These are phyloP conservation scores for Origma solitaria DNA, from an alignment of 2,113 vertebrate species.

Conservation along the genomic window DNA sequence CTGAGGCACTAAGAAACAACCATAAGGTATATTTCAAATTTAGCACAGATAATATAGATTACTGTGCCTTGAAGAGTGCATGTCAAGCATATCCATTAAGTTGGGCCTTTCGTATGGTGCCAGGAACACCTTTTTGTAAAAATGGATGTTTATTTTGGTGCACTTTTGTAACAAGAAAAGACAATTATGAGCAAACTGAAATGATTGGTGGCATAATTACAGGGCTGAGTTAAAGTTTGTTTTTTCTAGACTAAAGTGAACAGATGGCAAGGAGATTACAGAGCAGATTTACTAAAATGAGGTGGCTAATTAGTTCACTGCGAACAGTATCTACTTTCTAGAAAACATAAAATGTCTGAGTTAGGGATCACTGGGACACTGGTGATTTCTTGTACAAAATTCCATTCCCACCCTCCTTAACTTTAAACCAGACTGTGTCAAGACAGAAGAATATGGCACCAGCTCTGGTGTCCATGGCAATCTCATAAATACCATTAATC, in stretches of 20 bases:
- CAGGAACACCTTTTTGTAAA: no score
- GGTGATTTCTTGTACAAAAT: not conserved
- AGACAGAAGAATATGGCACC: not conserved
- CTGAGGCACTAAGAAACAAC: not conserved
- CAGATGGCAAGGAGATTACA: constrained; percentile 25
- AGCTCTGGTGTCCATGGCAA: no score
- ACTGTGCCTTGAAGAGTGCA: not conserved
- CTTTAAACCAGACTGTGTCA: not conserved
- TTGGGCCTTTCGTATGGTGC: no score
- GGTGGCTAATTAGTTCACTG: not conserved
- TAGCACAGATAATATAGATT: not conserved
- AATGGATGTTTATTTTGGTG: not conserved
- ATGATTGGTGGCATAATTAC: not conserved
- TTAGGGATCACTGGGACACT: not conserved
- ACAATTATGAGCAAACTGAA: not conserved
- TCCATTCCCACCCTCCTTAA: not conserved
- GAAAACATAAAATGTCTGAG: not conserved
- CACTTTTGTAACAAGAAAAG: not conserved
- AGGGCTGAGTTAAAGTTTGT: not conserved
- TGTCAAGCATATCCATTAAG: not conserved
- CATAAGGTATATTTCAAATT: not conserved
- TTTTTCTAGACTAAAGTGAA: not conserved
- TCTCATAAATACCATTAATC: not conserved
- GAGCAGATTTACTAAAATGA: constrained; percentile 27
- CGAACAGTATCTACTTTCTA: not conserved